Base-by-base conservation (phyloP, 2,888 invertebrate genomes). In the Sericinus montela region DNA sequence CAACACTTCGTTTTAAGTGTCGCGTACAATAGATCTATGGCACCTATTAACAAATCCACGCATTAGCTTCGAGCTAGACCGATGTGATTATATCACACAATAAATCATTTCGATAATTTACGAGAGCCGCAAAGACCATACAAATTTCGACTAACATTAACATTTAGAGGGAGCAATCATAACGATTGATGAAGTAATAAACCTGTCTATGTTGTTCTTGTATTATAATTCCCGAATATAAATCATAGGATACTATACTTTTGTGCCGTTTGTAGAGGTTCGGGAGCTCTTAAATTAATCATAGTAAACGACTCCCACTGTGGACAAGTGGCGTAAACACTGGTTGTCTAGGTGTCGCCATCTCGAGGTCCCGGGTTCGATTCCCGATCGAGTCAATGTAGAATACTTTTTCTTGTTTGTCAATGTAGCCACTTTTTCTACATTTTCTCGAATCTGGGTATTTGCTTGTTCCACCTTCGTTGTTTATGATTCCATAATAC, bases 51-150 rank as follows among this genome's bases (percentile, higher is more conserved):
- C 43, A 48, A 48, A 37, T 48, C 37, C n/a, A 37, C 37, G 43
- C 42, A 14, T 42, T 32, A 36, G 19, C n/a, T 30, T 9, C 3
- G 11, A 38, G 30, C 38, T 37, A 32, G 32, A 43, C 34, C 47
- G 29, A 41, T 42, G 13, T 29, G n/a, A 42, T 42, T 37, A 37
- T 48, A 41, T 15, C 28, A 30, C 10, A 8, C 11, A 37, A 38
- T 48, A 48, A 48, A 48, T 43, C 48, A 43, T 43, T 38, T 43
- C 1, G 5, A 32, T 48, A 42, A 38, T 34, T 32, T 43, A 28
- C 30, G 14, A 38, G 9, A 23, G 14, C 28, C n/a, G n/a, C n/a
- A n/a, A n/a, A n/a, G n/a, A n/a, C n/a, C n/a, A 15, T 35, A 48
- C 47, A 28, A 48, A 42, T 48, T 37, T 48, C 19, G 11, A 42